Conservation (phyloP, 2,797 vertebrate species). For the Gallinago nigripennis region DNA sequence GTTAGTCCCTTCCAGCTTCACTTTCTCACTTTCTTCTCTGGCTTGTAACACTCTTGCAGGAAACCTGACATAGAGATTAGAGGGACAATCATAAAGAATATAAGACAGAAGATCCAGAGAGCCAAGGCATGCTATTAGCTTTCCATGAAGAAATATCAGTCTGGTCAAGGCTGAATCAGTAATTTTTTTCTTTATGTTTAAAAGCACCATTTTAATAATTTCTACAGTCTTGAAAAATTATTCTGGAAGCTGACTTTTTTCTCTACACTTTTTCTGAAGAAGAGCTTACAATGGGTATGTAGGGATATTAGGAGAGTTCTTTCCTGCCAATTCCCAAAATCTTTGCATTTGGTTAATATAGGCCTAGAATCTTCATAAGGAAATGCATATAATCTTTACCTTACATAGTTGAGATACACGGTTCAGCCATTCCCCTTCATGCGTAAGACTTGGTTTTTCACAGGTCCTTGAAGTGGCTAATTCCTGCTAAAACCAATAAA, state of each 20-base stretch:
- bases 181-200: background rate
- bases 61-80: background rate
- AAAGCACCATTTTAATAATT: background rate
- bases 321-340: background rate
- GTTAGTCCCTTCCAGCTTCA: background rate
- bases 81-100: background rate
- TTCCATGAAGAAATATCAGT: background rate
- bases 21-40: background rate
- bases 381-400: background rate
- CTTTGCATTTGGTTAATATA: rapidly evolving
- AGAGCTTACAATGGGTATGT: background rate
- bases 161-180: background rate
- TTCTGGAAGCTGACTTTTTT: background rate
- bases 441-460: background rate
- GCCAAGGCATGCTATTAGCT: background rate
- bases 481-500: background rate
- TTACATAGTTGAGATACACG: background rate
- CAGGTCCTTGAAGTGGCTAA: background rate
- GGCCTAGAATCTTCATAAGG: background rate
- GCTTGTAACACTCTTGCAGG: background rate
- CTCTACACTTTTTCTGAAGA: background rate
- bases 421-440: rapidly evolving
- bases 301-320: background rate
- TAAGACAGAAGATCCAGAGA: background rate
- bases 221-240: background rate